Percentiles rank a stretch among this genome's conserved stretches.
phyloP scores from a whole-genome alignment of 2,113 vertebrate species.

The human (Homo sapiens) region GRCh38 chrX:135294001-135294500 shows the following conservation, averaged over 20 bases:
- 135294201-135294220: neutral
- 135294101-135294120: neutral
- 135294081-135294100: neutral
- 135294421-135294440: neutral
- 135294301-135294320: neutral
- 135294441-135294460: neutral
- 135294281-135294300: neutral
- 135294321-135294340: neutral
- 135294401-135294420: neutral
- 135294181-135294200: neutral
- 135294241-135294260: slow-evolving; percentile 46
- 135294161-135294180: slow-evolving; percentile 10
- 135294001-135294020: neutral
- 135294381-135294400: neutral
- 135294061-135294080: neutral
- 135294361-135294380: neutral
- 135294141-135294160: neutral
- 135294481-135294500: neutral
- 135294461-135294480: neutral
- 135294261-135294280: neutral
- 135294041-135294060: neutral
- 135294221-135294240: neutral
- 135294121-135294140: slow-evolving; percentile 25
- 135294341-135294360: neutral
- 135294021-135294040: neutral